Evolutionary conservation across 2,888 invertebrate species (phyloP).

Genomic region (Thereva nobilitata): DNA sequence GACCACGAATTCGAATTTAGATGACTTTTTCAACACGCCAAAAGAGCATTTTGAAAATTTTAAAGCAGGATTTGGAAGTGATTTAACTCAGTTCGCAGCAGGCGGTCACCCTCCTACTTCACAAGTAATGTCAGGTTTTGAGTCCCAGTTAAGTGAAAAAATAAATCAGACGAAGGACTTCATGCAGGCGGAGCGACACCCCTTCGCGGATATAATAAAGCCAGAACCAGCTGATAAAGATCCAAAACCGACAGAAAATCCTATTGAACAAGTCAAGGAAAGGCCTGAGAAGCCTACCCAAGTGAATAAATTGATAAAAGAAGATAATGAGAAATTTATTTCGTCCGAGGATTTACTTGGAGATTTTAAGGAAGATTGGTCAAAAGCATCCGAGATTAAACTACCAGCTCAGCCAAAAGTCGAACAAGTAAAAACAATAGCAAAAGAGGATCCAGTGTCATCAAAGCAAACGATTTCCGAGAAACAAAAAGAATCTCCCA

Average conservation of each 20-base stretch:
- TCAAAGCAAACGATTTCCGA: not conserved
- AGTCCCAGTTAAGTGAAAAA: constrained; percentile 30
- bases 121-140: constrained; percentile 28
- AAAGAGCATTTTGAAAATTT: constrained; percentile 28
- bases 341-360: constrained; percentile 57
- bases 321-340: constrained; percentile 57
- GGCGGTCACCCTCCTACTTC: constrained; percentile 13
- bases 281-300: constrained; percentile 14
- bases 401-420: not conserved
- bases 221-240: constrained; percentile 42
- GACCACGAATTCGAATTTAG: constrained; percentile 2
- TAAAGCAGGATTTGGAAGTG: constrained; percentile 29
- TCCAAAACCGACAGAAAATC: constrained; percentile 21
- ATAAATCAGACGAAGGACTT: constrained; percentile 37
- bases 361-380: constrained; percentile 54
- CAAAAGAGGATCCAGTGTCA: not conserved
- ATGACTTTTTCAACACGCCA: constrained; percentile 25
- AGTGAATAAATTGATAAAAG: constrained; percentile 46
- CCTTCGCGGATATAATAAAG: not conserved
- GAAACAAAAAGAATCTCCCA: not conserved
- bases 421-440: not conserved
- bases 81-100: constrained; percentile 17
- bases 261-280: not conserved
- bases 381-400: constrained; percentile 21
- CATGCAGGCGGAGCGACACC: constrained; percentile 36